Evolutionary conservation across 2,888 invertebrate genomes (phyloP).

Genomic region (Eupelmus urozonus): DNA sequence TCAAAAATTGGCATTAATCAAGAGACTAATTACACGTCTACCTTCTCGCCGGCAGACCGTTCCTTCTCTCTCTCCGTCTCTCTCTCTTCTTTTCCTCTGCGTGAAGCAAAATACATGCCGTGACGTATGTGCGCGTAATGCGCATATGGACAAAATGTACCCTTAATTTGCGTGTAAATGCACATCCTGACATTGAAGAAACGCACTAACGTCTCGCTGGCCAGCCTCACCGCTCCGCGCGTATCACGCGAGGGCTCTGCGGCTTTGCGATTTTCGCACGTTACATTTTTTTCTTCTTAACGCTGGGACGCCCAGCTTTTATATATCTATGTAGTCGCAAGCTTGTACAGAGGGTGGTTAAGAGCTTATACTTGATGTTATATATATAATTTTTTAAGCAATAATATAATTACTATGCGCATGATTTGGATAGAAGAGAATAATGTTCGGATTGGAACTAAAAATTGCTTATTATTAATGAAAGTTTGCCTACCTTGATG

Average conservation of each 20-base stretch:
- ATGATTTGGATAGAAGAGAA: no score
- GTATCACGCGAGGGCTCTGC: no score
- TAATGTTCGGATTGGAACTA: no score
- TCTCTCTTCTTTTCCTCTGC: conserved; percentile 1
- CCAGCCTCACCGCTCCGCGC: conserved; percentile 65
- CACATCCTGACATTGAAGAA: conserved; percentile 59
- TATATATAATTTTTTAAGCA: no score
- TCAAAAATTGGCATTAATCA: conserved; percentile 45
- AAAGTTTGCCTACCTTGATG: no score
- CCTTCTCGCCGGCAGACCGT: background rate
- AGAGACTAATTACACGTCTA: conserved; percentile 21
- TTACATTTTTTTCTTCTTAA: conserved; percentile 54
- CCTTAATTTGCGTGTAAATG: conserved; percentile 54
- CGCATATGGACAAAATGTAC: conserved; percentile 53
- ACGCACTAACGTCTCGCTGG: conserved; percentile 40
- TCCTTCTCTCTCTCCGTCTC: no score
- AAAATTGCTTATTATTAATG: no score
- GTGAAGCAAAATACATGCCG: conserved; percentile 36
- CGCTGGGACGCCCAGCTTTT: no score
- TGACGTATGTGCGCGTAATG: conserved; percentile 38
- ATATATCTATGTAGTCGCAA: no score
- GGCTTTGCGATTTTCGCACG: conserved; percentile 64
- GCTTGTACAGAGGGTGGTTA: no score
- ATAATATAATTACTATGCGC: no score
- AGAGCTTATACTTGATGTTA: no score